Percentiles rank a stretch among this genome's conserved stretches.
Conservation (phyloP, 2,888 invertebrate species). For the Seladonia tumulorum region DNA sequence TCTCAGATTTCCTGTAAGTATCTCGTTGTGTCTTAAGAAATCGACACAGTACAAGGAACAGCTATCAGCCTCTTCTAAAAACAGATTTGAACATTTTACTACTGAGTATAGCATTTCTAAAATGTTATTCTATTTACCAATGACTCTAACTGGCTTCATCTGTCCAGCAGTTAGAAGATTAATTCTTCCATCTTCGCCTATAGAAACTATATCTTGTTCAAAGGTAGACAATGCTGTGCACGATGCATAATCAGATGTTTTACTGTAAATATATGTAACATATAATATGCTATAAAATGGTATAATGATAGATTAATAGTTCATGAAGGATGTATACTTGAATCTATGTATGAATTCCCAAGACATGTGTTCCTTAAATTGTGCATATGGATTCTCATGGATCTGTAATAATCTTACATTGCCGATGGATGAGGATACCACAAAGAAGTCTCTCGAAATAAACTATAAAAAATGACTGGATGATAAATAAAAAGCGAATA, state of each 20-base stretch:
- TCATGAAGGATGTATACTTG: slow-evolving; percentile 77
- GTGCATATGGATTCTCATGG: slow-evolving; percentile 86
- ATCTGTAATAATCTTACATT: slow-evolving; percentile 89
- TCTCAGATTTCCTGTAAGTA: slow-evolving; percentile 93
- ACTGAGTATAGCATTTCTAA: background rate
- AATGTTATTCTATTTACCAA: slow-evolving; percentile 83
- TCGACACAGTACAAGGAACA: slow-evolving; percentile 91
- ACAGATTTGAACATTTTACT: background rate
- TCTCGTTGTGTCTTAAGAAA: slow-evolving; percentile 90
- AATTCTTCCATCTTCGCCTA: slow-evolving; percentile 93
- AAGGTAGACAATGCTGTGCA: slow-evolving; percentile 91
- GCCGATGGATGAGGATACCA: slow-evolving; percentile 87
- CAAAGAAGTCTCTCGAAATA: slow-evolving; percentile 88
- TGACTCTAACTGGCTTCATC: slow-evolving; percentile 84
- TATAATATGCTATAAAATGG: background rate
- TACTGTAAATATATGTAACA: slow-evolving; percentile 44
- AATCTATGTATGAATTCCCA: slow-evolving; percentile 90
- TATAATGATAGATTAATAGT: background rate
- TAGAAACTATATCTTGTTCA: slow-evolving; percentile 91
- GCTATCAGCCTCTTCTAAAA: slow-evolving; percentile 90
- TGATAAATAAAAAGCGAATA: background rate
- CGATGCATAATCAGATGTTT: slow-evolving; percentile 85
- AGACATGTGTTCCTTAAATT: slow-evolving; percentile 86
- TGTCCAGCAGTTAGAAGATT: slow-evolving; percentile 86
- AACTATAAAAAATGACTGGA: slow-evolving; percentile 85